Evolutionary conservation across 2,113 vertebrate genomes (phyloP).

Genomic region (Chascanopsetta lugubris): DNA sequence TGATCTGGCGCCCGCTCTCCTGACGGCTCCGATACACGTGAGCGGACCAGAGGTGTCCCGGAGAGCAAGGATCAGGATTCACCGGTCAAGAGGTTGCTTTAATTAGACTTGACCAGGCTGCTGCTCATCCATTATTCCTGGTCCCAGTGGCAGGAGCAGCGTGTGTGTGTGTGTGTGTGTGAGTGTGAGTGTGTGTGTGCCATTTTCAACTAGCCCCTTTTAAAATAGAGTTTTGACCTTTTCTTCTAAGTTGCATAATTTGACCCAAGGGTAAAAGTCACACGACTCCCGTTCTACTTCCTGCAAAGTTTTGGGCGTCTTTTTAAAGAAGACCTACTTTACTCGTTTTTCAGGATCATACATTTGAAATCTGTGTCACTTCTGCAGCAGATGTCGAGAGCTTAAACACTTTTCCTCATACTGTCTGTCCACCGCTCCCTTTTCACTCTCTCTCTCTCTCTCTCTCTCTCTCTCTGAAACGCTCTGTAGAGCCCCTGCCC

Average conservation of each 20-base stretch:
- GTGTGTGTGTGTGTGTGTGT: constrained; percentile 11
- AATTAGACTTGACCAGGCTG: constrained; percentile 63
- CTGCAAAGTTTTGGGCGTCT: constrained; percentile 9
- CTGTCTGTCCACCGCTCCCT: no score
- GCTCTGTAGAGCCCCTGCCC: no score
- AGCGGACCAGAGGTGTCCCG: constrained; percentile 36
- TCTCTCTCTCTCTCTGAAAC: no score
- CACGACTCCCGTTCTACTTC: constrained; percentile 5
- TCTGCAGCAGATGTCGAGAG: no score
- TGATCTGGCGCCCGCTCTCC: constrained; percentile 41
- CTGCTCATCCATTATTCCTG: constrained; percentile 66
- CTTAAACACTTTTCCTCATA: no score
- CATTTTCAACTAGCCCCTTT: background rate
- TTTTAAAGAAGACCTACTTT: no score
- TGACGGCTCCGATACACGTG: constrained; percentile 50
- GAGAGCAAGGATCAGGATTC: constrained; percentile 33
- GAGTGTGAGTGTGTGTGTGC: constrained; percentile 4
- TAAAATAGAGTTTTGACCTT: constrained; percentile 12
- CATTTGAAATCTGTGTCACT: no score
- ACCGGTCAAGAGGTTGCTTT: constrained; percentile 49
- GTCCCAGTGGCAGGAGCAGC: constrained; percentile 31
- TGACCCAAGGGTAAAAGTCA: background rate
- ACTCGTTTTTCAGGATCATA: no score
- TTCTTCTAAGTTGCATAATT: constrained; percentile 3
- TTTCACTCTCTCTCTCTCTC: no score